Percentiles rank a stretch among this genome's conserved stretches.
phyloP scores from a whole-genome alignment of 2,113 vertebrate species.

The Oncorhynchus tshawytscha region DNA sequence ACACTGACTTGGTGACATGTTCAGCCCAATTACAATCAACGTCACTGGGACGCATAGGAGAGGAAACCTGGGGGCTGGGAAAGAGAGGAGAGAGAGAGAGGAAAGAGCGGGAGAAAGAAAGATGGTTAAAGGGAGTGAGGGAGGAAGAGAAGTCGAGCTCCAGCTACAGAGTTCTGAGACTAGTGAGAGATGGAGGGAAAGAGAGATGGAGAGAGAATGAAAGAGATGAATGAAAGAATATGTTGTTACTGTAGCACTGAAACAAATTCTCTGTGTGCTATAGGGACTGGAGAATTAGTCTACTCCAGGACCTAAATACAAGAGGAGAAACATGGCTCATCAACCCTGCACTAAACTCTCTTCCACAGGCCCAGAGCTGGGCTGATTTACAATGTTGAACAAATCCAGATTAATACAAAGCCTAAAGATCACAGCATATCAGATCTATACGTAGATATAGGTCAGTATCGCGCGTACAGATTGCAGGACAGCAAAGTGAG shows the following conservation, averaged over 20 bases:
- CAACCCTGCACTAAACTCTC: slow-evolving; percentile 12
- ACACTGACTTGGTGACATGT: slow-evolving; percentile 50
- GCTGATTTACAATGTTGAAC: slow-evolving; percentile 9
- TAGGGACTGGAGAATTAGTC: slow-evolving; percentile 22
- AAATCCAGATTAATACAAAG: slow-evolving; percentile 1
- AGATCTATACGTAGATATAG: background rate
- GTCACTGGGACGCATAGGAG: slow-evolving; percentile 29
- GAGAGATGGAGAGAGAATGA: slow-evolving; percentile 5
- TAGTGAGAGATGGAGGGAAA: background rate
- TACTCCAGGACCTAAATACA: slow-evolving; percentile 20
- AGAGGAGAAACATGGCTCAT: slow-evolving; percentile 7
- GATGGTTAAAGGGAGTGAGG: slow-evolving; percentile 6
- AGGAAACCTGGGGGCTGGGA: slow-evolving; percentile 30
- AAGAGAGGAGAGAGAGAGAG: slow-evolving; percentile 17
- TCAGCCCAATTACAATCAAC: slow-evolving; percentile 60
- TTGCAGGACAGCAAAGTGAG: background rate
- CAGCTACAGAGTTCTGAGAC: background rate
- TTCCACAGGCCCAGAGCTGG: slow-evolving; percentile 17
- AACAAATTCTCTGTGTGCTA: slow-evolving; percentile 27
- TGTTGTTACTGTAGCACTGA: slow-evolving; percentile 30
- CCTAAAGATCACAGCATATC: background rate
- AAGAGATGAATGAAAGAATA: slow-evolving; percentile 13
- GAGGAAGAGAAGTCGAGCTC: background rate
- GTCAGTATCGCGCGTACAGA: background rate
- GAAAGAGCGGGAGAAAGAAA: background rate